These are phyloP conservation scores for Pantherophis alleghaniensis DNA, from an alignment of 2,797 vertebrate genomes.

Conservation along the genomic window DNA sequence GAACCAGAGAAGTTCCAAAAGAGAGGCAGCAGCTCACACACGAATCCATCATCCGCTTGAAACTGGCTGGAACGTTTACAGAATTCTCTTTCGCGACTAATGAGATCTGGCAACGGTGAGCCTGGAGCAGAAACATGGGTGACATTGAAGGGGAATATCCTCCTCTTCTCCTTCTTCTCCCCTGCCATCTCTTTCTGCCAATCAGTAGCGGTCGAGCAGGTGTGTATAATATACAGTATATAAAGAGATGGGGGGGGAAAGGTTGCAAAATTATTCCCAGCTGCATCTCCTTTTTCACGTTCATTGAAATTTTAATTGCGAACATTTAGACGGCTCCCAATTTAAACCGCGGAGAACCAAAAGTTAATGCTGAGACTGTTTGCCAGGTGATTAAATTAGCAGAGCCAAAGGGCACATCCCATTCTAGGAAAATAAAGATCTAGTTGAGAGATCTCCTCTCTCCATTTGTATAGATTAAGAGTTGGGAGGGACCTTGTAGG, in stretches of 20 bases:
- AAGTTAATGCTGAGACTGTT: background rate
- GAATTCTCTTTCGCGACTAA: background rate
- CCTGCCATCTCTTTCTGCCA: background rate
- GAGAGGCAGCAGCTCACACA: background rate
- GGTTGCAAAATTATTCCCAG: background rate
- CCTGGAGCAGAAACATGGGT: constrained; percentile 5
- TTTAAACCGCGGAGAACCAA: background rate
- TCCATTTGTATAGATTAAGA: no score
- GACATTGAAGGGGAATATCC: background rate
- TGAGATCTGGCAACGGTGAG: background rate
- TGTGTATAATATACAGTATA: background rate
- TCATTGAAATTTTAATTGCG: constrained; percentile 11
- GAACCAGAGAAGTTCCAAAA: background rate
- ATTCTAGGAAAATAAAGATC: background rate
- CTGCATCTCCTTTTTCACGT: background rate
- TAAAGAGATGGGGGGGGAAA: background rate
- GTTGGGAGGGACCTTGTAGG: no score
- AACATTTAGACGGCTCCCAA: background rate
- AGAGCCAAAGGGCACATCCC: background rate
- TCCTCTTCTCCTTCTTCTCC: no score
- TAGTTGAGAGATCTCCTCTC: background rate
- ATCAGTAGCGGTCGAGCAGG: background rate
- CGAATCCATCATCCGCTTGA: background rate
- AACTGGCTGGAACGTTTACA: background rate
- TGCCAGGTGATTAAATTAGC: background rate